Percentiles rank a stretch among this genome's conserved stretches.
phyloP scores from a whole-genome alignment of 37 sponge, comb jelly and placozoan species.

The Agelas oroides region DNA sequence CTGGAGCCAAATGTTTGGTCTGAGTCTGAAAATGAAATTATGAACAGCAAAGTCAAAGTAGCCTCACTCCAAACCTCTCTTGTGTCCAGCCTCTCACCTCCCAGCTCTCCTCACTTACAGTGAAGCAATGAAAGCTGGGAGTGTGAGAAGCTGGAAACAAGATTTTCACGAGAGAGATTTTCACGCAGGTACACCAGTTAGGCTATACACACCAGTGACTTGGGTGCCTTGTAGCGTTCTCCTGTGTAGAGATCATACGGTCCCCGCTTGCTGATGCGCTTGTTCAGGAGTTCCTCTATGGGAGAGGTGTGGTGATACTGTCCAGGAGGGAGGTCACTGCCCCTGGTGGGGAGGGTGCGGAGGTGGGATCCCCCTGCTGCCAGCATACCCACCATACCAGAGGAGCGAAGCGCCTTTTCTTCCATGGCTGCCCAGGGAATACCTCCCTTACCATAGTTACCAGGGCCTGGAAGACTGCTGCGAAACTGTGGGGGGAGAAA shows the following conservation, averaged over 20 bases:
- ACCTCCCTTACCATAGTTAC: constrained; percentile 90
- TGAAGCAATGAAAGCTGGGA: too few species aligned
- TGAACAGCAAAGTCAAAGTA: not conserved
- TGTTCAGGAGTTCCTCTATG: constrained; percentile 73
- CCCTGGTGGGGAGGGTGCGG: constrained; percentile 11
- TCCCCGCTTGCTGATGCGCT: constrained; percentile 85
- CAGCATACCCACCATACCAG: constrained; percentile 87
- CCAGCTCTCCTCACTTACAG: too few species aligned
- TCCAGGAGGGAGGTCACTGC: constrained; percentile 87
- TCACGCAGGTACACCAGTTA: too few species aligned
- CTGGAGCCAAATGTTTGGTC: constrained; percentile 82
- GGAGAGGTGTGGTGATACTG: constrained; percentile 75
- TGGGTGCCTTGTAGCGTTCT: constrained; percentile 63
- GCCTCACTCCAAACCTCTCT: too few species aligned
- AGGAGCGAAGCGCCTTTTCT: constrained; percentile 67
- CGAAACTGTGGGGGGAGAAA: constrained; percentile 27
- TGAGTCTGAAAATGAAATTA: constrained; percentile 20
- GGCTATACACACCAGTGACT: constrained; percentile 45
- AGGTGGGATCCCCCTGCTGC: constrained; percentile 48
- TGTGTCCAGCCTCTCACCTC: too few species aligned
- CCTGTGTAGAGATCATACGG: constrained; percentile 96
- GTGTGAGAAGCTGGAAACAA: too few species aligned
- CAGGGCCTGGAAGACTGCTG: constrained; percentile 81
- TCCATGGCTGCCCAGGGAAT: constrained; percentile 74
- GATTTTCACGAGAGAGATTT: too few species aligned